Base-by-base conservation (phyloP, 2,888 invertebrate genomes). In the Cataglyphis altisquamis region DNA sequence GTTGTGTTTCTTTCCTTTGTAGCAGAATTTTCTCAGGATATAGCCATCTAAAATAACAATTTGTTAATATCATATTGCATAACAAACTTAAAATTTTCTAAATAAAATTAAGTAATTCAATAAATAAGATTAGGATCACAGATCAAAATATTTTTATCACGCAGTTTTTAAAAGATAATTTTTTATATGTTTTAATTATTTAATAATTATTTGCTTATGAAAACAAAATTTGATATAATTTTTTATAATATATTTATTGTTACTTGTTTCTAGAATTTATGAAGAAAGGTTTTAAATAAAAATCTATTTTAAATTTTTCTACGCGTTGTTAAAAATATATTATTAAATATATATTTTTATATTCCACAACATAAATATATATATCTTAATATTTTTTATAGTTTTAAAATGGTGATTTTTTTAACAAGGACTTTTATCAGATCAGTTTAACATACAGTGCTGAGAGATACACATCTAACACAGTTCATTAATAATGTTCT, bases 1-100 rank as follows among this genome's bases (percentile, higher is more conserved):
- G 55, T 72, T 57, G n/a, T 67, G 48, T 57, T 74, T 68, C 21
- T 77, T 21, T 57, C 52, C 36, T 60, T 41, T 60, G 25, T 12
- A 48, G 15, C 12, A 36, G 36, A 36, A 6, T 36, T 36, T 36
- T 21, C 32, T 15, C 6, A n/a, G 29, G 18, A 29, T 29, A 25
- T 21, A 32, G 32, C 8, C n/a, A 52, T n/a, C n/a, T 48, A 0
- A 3, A n/a, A 48, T 21, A 74, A 29, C 21, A 48, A 12, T 77
- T 55, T 55, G 29, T 39, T 77, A 77, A 39, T 52, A 52, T 67
- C 39, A 77, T 15, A 67, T 25, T 52, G 2, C 21, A 18, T 2
- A 52, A 52, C 9, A 45, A 75, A n/a, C 2, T 62, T 45, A 41
- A 45, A 73, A 9, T 21, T 62, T 21, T 75, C 0, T 52, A 21